These are phyloP conservation scores for Unio delphinus DNA, from an alignment of 2,888 invertebrate genomes.

Conservation along the genomic window DNA sequence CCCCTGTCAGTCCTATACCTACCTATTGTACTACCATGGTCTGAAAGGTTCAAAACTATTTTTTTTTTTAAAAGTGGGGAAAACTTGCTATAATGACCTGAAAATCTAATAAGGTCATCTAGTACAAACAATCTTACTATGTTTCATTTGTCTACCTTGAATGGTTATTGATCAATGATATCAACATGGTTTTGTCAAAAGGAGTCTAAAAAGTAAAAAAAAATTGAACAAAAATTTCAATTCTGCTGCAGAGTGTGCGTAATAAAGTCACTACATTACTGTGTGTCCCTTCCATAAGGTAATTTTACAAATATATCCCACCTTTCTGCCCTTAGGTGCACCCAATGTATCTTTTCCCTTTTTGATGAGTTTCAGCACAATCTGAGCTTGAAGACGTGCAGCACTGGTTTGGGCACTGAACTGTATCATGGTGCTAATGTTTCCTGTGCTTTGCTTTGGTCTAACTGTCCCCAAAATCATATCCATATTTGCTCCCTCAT, in stretches of 20 bases:
- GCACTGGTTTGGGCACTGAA: conserved; percentile 70
- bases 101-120: too few species aligned
- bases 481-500: conserved; percentile 49
- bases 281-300: not conserved
- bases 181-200: too few species aligned
- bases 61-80: too few species aligned
- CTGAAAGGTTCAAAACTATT: too few species aligned
- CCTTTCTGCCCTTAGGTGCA: conserved; percentile 69
- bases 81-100: too few species aligned
- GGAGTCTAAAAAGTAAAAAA: too few species aligned
- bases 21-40: too few species aligned
- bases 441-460: conserved; percentile 40
- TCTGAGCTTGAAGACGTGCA: conserved; percentile 64
- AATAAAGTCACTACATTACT: not conserved
- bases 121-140: too few species aligned
- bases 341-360: conserved; percentile 68
- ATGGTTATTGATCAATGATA: too few species aligned
- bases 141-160: too few species aligned
- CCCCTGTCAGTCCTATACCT: too few species aligned
- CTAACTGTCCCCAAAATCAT: conserved; percentile 46
- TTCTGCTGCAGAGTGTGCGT: not conserved
- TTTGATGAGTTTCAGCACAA: conserved; percentile 68
- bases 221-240: too few species aligned
- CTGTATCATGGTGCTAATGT: conserved; percentile 66
- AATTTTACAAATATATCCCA: conserved; percentile 13